These are phyloP conservation scores for Cairina moschata DNA, from an alignment of 2,113 vertebrate species.

Conservation along the genomic window DNA sequence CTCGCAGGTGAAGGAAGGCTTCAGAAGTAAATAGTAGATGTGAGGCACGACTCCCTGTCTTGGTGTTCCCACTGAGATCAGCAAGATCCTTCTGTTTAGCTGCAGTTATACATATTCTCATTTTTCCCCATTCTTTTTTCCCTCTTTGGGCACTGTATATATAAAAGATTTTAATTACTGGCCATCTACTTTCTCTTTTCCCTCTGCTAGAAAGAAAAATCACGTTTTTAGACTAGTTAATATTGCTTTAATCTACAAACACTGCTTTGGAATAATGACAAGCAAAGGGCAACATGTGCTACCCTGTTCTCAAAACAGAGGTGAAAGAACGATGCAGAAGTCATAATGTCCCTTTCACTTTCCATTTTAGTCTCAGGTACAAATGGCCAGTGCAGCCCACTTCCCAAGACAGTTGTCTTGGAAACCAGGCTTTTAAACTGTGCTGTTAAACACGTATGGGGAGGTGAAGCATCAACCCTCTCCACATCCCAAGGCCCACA, in stretches of 20 bases:
- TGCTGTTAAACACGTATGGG: not conserved
- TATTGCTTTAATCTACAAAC: not conserved
- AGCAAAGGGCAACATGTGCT: not conserved
- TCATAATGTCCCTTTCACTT: not conserved
- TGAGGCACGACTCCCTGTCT: not conserved
- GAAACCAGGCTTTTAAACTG: not conserved
- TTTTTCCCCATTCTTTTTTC: not conserved
- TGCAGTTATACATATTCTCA: not conserved
- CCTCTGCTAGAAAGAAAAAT: not conserved
- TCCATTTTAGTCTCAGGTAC: not conserved
- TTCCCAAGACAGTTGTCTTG: not conserved
- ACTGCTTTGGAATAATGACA: not conserved
- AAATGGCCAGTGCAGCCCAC: not conserved
- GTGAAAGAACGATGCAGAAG: not conserved
- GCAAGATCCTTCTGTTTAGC: not conserved
- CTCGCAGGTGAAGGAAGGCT: not conserved
- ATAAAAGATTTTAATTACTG: accelerated
- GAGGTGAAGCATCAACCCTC: not conserved
- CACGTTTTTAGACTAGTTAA: not conserved
- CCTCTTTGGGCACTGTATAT: not conserved
- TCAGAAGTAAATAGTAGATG: not conserved
- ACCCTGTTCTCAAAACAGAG: not conserved
- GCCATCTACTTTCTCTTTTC: not conserved
- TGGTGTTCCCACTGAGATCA: not conserved
- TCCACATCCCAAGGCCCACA: not conserved